Percentiles rank a stretch among this genome's conserved stretches.
phyloP scores from a whole-genome alignment of 2,888 invertebrate genomes.

The Temnothorax unifasciatus region DNA sequence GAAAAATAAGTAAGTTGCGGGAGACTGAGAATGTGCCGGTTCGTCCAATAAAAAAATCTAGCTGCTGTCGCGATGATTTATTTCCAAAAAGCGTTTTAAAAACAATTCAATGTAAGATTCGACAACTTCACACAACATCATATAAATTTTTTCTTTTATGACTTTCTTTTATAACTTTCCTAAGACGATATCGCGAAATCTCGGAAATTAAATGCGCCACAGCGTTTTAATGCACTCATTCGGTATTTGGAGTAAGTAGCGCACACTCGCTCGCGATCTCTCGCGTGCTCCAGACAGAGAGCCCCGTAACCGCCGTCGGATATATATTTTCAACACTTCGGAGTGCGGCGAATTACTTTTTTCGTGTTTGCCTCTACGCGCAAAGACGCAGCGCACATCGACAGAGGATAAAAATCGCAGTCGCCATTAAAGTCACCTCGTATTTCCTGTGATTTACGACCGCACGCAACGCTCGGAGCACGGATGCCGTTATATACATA shows the following conservation, averaged over 20 bases:
- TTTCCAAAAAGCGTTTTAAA: background rate
- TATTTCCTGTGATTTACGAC: constrained; percentile 75
- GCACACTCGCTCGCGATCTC: background rate
- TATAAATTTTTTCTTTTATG: background rate
- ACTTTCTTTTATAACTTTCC: background rate
- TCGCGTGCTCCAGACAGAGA: background rate
- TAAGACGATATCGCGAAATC: background rate
- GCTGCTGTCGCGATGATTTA: background rate
- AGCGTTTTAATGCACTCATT: background rate
- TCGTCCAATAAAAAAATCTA: background rate
- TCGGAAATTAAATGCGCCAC: background rate
- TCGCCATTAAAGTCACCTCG: constrained; percentile 75
- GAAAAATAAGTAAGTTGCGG: background rate
- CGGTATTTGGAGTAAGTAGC: background rate
- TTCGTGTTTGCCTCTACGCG: constrained; percentile 17
- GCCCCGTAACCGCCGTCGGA: background rate
- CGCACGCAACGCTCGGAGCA: constrained; percentile 63
- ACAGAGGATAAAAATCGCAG: constrained; percentile 71
- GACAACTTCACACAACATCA: background rate
- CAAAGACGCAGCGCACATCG: constrained; percentile 50
- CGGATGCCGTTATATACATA: constrained; percentile 60
- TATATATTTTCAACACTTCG: constrained; percentile 68
- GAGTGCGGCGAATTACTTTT: constrained; percentile 63
- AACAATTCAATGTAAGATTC: background rate
- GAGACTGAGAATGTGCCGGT: background rate